Percentiles rank a stretch among this genome's conserved stretches.
Conservation (phyloP, 1,140 invertebrate species). For the Octopus bimaculoides region DNA sequence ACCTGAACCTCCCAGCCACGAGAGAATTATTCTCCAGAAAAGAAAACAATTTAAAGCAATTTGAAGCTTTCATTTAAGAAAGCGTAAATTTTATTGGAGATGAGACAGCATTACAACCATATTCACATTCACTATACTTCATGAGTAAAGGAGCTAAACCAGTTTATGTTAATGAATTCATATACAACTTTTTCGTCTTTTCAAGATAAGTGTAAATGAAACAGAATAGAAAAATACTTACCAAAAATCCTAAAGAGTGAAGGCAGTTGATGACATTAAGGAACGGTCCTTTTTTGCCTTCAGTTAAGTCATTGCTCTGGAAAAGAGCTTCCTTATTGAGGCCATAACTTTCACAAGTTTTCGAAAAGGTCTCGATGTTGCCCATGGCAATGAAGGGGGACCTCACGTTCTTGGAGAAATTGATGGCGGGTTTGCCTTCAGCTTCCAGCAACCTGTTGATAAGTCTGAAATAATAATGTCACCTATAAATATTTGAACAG, state of each 20-base stretch:
- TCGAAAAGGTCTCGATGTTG: conserved; percentile 43
- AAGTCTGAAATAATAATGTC: conserved; percentile 12
- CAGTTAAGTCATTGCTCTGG: conserved; percentile 47
- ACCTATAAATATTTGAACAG: no score
- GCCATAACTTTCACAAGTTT: conserved; percentile 45
- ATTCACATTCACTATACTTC: no score
- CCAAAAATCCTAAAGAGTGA: conserved; percentile 49
- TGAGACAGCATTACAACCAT: no score
- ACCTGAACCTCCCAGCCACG: no score
- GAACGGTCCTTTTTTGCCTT: conserved; percentile 48
- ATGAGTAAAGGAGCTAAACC: background rate
- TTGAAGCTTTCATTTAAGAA: no score
- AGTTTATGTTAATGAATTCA: background rate
- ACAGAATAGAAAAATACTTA: conserved; percentile 26
- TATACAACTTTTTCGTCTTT: background rate
- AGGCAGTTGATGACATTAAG: conserved; percentile 52
- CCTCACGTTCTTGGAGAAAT: conserved; percentile 20
- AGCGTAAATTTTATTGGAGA: no score
- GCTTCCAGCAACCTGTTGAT: conserved; percentile 23
- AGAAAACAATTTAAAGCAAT: no score
- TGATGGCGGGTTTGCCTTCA: conserved; percentile 20
- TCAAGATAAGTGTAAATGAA: no score
- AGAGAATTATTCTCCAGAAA: no score
- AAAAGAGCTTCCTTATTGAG: conserved; percentile 45
- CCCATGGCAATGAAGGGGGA: conserved; percentile 26